Conservation (phyloP, 1,140 invertebrate species). For the Melitaea cinxia region DNA sequence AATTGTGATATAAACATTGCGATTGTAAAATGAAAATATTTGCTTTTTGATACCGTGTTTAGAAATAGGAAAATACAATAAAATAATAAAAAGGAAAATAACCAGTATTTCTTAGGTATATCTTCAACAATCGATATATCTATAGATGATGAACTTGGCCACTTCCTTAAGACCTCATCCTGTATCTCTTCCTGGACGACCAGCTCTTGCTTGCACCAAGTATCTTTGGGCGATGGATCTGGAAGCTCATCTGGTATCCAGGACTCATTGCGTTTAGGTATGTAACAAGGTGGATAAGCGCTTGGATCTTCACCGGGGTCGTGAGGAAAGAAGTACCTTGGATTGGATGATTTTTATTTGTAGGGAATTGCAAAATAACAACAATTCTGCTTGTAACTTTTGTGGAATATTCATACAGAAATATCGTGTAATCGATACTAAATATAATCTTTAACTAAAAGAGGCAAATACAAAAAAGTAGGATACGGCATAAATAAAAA, state of each 20-base stretch:
- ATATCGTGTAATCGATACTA: too few relatives aligned
- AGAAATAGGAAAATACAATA: too few relatives aligned
- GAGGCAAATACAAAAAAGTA: too few relatives aligned
- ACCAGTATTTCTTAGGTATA: slow-evolving; percentile 66
- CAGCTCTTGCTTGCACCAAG: slow-evolving; percentile 56
- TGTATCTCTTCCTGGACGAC: slow-evolving; percentile 48
- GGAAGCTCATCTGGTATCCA: slow-evolving; percentile 65
- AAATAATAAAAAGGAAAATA: not conserved
- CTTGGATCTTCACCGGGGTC: slow-evolving; percentile 69
- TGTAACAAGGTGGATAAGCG: slow-evolving; percentile 58
- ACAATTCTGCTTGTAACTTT: too few relatives aligned
- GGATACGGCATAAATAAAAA: too few relatives aligned
- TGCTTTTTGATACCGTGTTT: too few relatives aligned
- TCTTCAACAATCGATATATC: slow-evolving; percentile 54
- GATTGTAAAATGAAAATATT: too few relatives aligned
- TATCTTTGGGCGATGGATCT: slow-evolving; percentile 64
- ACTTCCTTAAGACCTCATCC: slow-evolving; percentile 45
- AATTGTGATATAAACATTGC: too few relatives aligned
- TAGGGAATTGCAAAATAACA: slow-evolving; percentile 1
- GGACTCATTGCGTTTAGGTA: slow-evolving; percentile 61
- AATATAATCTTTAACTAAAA: too few relatives aligned
- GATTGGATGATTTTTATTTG: not conserved
- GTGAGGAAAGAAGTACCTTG: slow-evolving; percentile 69
- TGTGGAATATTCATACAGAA: too few relatives aligned
- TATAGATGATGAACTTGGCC: slow-evolving; percentile 52